Evolutionary conservation across 2,888 invertebrate species (phyloP).

Genomic region (Cephus rjabovi): DNA sequence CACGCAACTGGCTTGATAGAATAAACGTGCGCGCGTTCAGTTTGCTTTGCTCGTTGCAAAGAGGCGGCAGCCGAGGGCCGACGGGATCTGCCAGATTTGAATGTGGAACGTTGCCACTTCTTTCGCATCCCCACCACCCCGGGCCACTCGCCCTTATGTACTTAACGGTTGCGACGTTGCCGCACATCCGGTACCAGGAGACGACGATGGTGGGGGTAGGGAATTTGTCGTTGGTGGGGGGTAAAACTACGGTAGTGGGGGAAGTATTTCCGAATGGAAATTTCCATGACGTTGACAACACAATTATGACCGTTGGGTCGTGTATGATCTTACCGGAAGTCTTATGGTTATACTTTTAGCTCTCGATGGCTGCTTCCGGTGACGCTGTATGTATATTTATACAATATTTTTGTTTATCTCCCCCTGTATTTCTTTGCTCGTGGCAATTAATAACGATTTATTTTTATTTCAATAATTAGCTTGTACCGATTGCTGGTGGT

Average conservation of each 20-base stretch:
- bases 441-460: neutral
- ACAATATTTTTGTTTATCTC: neutral
- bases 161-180: slow-evolving; percentile 65
- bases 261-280: slow-evolving; percentile 51
- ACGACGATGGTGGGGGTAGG: slow-evolving; percentile 2
- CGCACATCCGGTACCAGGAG: slow-evolving; percentile 55
- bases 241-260: slow-evolving; percentile 43
- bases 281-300: slow-evolving; percentile 52
- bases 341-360: neutral
- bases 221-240: slow-evolving; percentile 23
- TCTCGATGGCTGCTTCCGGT: neutral
- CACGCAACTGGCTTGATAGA: neutral
- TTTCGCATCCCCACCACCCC: slow-evolving; percentile 37
- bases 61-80: slow-evolving; percentile 32
- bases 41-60: slow-evolving; percentile 12
- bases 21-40: neutral
- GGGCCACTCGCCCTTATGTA: slow-evolving; percentile 47
- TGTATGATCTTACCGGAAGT: neutral
- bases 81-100: slow-evolving; percentile 59
- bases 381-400: neutral
- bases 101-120: slow-evolving; percentile 65
- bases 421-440: rapidly evolving
- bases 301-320: neutral
- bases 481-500: neutral
- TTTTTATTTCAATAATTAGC: neutral